These are phyloP conservation scores for Luehdorfia chinensis DNA, from an alignment of 1,140 invertebrate genomes.

Conservation along the genomic window DNA sequence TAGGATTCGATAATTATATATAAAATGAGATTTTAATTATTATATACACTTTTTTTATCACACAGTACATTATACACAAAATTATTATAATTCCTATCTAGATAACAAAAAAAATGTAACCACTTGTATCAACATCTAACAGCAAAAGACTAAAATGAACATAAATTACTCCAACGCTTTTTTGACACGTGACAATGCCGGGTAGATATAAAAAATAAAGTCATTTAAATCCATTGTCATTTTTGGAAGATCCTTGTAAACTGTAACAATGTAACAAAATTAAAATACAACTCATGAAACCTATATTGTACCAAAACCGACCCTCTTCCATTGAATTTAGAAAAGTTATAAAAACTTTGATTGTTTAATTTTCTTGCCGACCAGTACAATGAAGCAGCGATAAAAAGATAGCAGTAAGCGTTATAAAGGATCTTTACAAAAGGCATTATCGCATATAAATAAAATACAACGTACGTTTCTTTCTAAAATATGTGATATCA, in stretches of 20 bases:
- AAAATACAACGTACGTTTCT: slow-evolving; percentile 26
- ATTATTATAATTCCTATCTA: too few species aligned
- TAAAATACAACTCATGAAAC: slow-evolving; percentile 18
- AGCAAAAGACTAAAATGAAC: slow-evolving; percentile 38
- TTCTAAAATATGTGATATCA: neutral
- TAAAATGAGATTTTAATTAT: too few species aligned
- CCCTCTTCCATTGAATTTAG: slow-evolving; percentile 24
- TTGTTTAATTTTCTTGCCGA: slow-evolving; percentile 23
- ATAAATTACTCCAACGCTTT: slow-evolving; percentile 57
- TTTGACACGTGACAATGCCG: slow-evolving; percentile 38
- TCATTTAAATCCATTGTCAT: slow-evolving; percentile 73
- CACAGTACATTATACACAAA: too few species aligned
- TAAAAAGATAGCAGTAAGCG: slow-evolving; percentile 59
- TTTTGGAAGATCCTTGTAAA: slow-evolving; percentile 42
- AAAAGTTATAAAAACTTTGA: slow-evolving; percentile 6
- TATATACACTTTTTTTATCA: too few species aligned
- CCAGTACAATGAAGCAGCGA: slow-evolving; percentile 52
- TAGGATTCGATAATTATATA: too few species aligned
- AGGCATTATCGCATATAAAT: slow-evolving; percentile 57
- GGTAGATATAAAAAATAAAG: slow-evolving; percentile 60
- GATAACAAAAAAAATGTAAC: too few species aligned
- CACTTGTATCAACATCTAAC: too few species aligned
- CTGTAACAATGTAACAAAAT: slow-evolving; percentile 31
- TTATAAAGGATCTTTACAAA: slow-evolving; percentile 63
- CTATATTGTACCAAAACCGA: slow-evolving; percentile 20